phyloP scores from a whole-genome alignment of 2,888 invertebrate species.

The Limnephilus rhombicus region DNA sequence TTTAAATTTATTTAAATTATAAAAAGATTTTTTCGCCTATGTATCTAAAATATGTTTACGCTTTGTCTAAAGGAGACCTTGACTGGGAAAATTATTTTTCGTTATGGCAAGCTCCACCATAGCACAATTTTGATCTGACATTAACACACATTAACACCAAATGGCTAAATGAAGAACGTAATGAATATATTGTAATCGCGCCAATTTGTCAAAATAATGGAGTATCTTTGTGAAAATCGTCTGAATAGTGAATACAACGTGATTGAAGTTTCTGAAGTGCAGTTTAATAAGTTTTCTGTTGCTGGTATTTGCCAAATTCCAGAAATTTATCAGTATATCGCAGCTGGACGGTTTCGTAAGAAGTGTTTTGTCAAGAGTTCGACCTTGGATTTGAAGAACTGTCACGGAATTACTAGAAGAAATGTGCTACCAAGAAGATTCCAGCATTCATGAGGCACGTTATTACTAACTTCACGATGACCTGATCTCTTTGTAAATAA shows the following conservation, averaged over 20 bases:
- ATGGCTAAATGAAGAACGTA: conserved; percentile 53
- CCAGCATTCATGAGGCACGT: conserved; percentile 32
- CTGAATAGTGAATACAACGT: conserved; percentile 37
- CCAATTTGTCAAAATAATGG: conserved; percentile 61
- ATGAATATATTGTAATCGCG: conserved; percentile 49
- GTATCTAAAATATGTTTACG: not conserved
- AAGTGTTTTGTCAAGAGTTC: conserved; percentile 55
- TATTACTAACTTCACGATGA: conserved; percentile 48
- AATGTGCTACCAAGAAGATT: conserved; percentile 17
- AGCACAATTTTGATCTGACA: conserved; percentile 20
- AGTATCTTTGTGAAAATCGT: conserved; percentile 55
- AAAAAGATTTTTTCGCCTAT: not conserved
- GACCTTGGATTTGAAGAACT: conserved; percentile 53
- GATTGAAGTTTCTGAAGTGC: conserved; percentile 9
- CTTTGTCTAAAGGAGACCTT: not conserved
- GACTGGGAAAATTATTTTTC: not conserved
- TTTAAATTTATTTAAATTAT: not conserved
- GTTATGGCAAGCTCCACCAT: not conserved
- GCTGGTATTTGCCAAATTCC: conserved; percentile 23
- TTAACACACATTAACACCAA: conserved; percentile 51
- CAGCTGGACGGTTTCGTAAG: conserved; percentile 58
- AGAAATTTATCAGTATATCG: conserved; percentile 46
- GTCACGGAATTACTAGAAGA: conserved; percentile 1
- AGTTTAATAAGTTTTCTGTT: conserved; percentile 44
- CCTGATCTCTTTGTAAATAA: conserved; percentile 49